These are phyloP conservation scores for Masnerella sp. DNA, from an alignment of 2,888 invertebrate species.

Conservation along the genomic window DNA sequence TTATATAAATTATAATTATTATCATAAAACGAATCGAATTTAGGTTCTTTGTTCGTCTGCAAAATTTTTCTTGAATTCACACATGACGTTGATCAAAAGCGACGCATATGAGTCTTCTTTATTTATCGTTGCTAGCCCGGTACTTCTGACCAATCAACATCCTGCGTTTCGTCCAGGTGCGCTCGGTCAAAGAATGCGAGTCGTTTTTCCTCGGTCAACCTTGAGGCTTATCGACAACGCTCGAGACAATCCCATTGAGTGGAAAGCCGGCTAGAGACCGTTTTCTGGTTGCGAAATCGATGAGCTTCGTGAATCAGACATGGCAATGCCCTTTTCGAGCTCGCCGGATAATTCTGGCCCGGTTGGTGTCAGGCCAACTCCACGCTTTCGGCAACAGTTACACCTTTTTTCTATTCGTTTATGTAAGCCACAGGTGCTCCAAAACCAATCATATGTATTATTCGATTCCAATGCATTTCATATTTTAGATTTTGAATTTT, in stretches of 20 bases:
- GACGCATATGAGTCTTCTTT: conserved; percentile 6
- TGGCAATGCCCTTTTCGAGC: conserved; percentile 44
- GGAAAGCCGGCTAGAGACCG: conserved; percentile 19
- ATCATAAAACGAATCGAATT: too few species aligned
- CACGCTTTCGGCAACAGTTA: conserved; percentile 7
- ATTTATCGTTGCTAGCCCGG: conserved; percentile 29
- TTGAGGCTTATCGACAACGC: conserved; percentile 44
- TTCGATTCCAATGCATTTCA: too few species aligned
- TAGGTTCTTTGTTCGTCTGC: too few species aligned
- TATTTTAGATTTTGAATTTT: too few species aligned
- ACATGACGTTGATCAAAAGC: not conserved
- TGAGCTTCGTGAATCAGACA: conserved; percentile 23
- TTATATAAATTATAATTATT: too few species aligned
- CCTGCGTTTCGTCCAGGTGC: conserved; percentile 35
- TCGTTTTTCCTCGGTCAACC: conserved; percentile 38
- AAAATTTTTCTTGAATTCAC: too few species aligned
- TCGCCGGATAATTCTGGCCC: conserved; percentile 31
- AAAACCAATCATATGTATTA: too few species aligned
- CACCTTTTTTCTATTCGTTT: too few species aligned
- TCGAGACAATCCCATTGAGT: conserved; percentile 45
- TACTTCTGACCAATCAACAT: conserved; percentile 16
- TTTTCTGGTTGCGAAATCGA: conserved; percentile 23
- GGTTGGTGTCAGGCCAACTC: conserved; percentile 31
- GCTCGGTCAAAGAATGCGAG: conserved; percentile 28
- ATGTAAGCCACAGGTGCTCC: not conserved